Evolutionary conservation across 2,888 invertebrate genomes (phyloP), one percentile per base, ranked within the genome.

Genomic region (Listrodromus nycthemerus): DNA sequence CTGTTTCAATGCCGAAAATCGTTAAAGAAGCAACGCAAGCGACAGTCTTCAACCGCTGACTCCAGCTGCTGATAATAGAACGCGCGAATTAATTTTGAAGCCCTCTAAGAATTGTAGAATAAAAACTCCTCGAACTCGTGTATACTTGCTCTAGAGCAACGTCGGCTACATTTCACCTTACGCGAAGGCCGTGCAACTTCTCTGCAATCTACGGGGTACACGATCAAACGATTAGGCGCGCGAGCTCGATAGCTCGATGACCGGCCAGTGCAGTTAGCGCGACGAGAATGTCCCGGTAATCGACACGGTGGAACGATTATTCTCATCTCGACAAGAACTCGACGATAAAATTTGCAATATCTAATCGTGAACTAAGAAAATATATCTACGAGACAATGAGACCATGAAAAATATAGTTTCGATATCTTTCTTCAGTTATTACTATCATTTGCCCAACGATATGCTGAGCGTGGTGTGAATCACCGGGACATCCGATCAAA

Each of bases 281-380:
- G n/a, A 24, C 55, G 55, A 55, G 37, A 21, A 71, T 55, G 55
- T 30, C 27, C 41, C 55, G 21, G 71, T 71, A 19, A 58, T 55
- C 55, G 55, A 55, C 55, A 24, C 21, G 4, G 8, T 24, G 55
- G 55, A 55, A 21, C 55, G 24, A 55, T 21, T 24, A 41, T 41
- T 55, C 24, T 1, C 24, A 4, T 55, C 24, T 21, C 55, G 24
- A 21, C 55, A 10, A 10, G 21, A 8, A 55, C 13, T 24, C 55
- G 21, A 13, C 10, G 55, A 55, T 21, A 24, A 55, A 55, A 55
- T 24, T 10, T 55, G 8, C 24, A 21, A 55, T 55, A 55, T 21
- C 55, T 55, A 21, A 24, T 55, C 55, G 55, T 24, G 21, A 55
- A 1, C 55, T 55, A 55, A 55, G 24, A 55, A 55, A 55, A 55